Conservation (phyloP, 1,140 invertebrate genomes). For the Diachasmimorpha longicaudata region DNA sequence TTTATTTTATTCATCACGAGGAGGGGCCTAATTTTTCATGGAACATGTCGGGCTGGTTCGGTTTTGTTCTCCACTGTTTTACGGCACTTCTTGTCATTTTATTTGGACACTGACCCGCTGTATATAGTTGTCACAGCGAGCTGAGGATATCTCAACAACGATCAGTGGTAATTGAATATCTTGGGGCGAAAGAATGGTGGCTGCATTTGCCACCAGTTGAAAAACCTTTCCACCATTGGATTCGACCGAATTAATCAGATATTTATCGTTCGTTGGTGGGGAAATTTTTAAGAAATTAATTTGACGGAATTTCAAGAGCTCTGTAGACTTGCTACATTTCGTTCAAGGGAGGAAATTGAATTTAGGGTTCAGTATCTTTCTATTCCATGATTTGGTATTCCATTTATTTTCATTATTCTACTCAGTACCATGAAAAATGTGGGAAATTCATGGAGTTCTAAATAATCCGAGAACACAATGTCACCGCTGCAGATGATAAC, state of each 20-base stretch:
- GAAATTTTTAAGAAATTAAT: background rate
- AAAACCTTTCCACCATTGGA: slow-evolving; percentile 22
- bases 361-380: too few species aligned
- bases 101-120: slow-evolving; percentile 40
- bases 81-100: background rate
- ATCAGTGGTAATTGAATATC: slow-evolving; percentile 55
- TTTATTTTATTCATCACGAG: too few species aligned
- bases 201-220: slow-evolving; percentile 8
- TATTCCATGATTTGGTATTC: too few species aligned
- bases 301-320: too few species aligned
- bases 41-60: too few species aligned
- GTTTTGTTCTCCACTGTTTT: background rate
- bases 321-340: too few species aligned
- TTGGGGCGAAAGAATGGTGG: slow-evolving; percentile 15
- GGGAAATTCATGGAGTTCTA: too few species aligned
- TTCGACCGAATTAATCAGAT: slow-evolving; percentile 3
- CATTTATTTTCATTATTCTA: too few species aligned
- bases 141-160: slow-evolving; percentile 42
- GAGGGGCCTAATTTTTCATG: too few species aligned
- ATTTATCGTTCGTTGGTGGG: background rate
- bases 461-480: too few species aligned
- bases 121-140: slow-evolving; percentile 52
- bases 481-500: background rate
- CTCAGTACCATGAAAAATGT: too few species aligned
- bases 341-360: too few species aligned